Percentiles rank a stretch among this genome's conserved stretches.
phyloP scores from a whole-genome alignment of 2,888 invertebrate genomes.

The Glomeris marginata region DNA sequence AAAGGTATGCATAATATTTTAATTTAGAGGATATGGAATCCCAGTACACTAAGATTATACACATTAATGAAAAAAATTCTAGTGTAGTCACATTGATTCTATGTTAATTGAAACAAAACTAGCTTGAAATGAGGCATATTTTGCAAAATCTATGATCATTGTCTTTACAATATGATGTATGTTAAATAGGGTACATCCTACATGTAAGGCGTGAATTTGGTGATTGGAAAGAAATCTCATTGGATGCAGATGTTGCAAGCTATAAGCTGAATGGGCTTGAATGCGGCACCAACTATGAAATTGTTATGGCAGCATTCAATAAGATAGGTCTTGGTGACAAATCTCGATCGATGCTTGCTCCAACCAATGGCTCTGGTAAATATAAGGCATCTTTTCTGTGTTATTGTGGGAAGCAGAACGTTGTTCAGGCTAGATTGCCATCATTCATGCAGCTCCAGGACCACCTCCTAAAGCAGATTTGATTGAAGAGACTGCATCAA shows the following conservation, averaged over 20 bases:
- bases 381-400: not conserved
- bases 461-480: slow-evolving; percentile 8
- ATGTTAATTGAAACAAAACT: too few species aligned
- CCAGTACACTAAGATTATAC: too few species aligned
- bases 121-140: too few species aligned
- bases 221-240: slow-evolving; percentile 8
- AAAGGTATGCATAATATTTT: slow-evolving; percentile 5
- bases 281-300: slow-evolving; percentile 17
- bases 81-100: too few species aligned
- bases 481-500: slow-evolving; percentile 8
- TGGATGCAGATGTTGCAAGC: slow-evolving; percentile 3
- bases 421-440: not conserved
- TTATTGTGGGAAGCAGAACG: not conserved
- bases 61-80: too few species aligned
- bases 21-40: not conserved
- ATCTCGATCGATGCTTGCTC: slow-evolving; percentile 1
- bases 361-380: slow-evolving; percentile 10
- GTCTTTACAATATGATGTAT: not conserved
- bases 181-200: slow-evolving; percentile 5
- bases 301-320: slow-evolving; percentile 20
- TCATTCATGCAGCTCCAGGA: slow-evolving; percentile 3
- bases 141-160: too few species aligned
- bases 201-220: slow-evolving; percentile 3
- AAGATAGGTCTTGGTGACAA: slow-evolving; percentile 18
- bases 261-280: slow-evolving; percentile 18